Conservation (phyloP, 1,140 invertebrate species). For the Pectinophora gossypiella region DNA sequence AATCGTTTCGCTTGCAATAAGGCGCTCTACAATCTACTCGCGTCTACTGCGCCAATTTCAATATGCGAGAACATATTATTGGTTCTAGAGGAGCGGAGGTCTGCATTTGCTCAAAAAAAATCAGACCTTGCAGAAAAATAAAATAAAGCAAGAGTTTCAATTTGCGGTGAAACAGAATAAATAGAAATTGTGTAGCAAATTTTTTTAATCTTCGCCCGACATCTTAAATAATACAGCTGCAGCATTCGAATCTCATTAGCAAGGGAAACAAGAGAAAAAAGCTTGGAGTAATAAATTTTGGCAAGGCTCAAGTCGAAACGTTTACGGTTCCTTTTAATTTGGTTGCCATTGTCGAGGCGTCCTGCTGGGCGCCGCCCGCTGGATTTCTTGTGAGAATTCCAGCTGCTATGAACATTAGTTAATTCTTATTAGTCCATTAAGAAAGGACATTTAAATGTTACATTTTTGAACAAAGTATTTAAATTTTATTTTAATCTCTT, state of each 20-base stretch:
- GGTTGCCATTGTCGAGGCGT: constrained; percentile 65
- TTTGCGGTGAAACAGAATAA: constrained; percentile 25
- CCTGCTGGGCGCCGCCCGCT: constrained; percentile 58
- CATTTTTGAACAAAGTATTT: neutral
- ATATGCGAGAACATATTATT: constrained; percentile 32
- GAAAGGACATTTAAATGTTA: constrained; percentile 11
- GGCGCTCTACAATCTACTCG: constrained; percentile 35
- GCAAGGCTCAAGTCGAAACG: constrained; percentile 66
- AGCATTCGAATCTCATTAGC: constrained; percentile 71
- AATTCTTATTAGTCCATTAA: constrained; percentile 67
- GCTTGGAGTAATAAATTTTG: constrained; percentile 68
- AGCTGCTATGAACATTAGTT: constrained; percentile 65
- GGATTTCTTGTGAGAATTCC: constrained; percentile 64
- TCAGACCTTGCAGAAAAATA: constrained; percentile 16
- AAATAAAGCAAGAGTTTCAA: constrained; percentile 23
- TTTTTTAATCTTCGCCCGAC: constrained; percentile 50
- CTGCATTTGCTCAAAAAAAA: neutral
- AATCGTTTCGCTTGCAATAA: constrained; percentile 36
- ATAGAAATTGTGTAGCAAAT: constrained; percentile 32
- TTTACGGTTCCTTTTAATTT: constrained; percentile 73
- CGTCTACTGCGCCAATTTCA: constrained; percentile 29
- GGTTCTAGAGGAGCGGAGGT: constrained; percentile 12
- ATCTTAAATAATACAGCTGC: constrained; percentile 56
- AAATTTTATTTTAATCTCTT: too few species aligned
- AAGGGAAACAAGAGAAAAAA: constrained; percentile 65